Percentiles rank a stretch among this genome's conserved stretches.
Conservation (phyloP, 2,113 vertebrate genomes). For the Zapus hudsonius region DNA sequence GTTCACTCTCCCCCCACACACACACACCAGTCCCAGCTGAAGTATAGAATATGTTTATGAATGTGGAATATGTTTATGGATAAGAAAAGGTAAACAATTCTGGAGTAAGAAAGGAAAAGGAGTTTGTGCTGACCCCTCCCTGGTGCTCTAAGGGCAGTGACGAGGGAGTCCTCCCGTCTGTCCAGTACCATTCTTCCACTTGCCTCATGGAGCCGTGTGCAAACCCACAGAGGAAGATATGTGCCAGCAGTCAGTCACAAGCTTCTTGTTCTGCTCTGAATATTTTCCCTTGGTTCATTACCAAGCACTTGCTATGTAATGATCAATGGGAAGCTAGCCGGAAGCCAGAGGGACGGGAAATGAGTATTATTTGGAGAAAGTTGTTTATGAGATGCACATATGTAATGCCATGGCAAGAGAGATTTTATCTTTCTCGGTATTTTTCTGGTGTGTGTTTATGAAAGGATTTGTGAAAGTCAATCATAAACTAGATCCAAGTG, state of each 20-base stretch:
- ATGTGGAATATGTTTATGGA: background rate
- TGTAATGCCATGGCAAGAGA: constrained; percentile 80
- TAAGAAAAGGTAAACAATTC: constrained; percentile 26
- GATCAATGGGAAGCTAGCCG: constrained; percentile 84
- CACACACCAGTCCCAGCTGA: background rate
- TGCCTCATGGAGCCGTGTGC: background rate
- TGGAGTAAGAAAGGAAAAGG: too few relatives aligned
- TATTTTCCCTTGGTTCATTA: constrained; percentile 78
- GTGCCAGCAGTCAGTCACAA: background rate
- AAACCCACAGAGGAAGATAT: constrained; percentile 55
- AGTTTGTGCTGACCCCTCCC: background rate
- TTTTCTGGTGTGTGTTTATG: constrained; percentile 69
- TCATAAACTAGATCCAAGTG: constrained; percentile 68
- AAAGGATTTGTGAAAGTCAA: constrained; percentile 75
- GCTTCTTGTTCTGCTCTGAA: background rate
- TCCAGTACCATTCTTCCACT: background rate
- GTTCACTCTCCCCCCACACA: background rate
- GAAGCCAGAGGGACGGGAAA: constrained; percentile 81
- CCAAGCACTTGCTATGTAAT: constrained; percentile 75
- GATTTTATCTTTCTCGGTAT: constrained; percentile 1
- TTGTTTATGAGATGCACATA: constrained; percentile 84
- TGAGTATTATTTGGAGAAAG: constrained; percentile 80
- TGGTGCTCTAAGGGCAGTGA: background rate
- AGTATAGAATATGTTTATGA: too few relatives aligned
- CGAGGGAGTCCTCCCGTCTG: background rate